A percentile compares a stretch with the other conserved stretches of the same genome.
phyloP scores from a whole-genome alignment of 2,797 vertebrate species.

The Liparis tanakae region DNA sequence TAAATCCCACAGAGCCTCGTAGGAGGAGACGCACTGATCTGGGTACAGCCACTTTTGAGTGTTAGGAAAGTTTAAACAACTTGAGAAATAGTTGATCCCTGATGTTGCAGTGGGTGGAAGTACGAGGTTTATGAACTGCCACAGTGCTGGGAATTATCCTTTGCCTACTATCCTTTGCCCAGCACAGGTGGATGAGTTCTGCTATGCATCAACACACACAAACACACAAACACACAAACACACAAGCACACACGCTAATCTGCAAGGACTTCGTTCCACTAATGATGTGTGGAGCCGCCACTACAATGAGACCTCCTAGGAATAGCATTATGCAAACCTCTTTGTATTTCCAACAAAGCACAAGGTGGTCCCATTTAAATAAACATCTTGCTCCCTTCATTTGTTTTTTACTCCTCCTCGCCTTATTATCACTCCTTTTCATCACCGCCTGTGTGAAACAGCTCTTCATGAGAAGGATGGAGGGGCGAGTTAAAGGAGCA shows the following conservation, averaged over 20 bases:
- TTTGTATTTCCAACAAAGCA: constrained; percentile 70
- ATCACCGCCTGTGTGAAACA: constrained; percentile 44
- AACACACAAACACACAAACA: constrained; percentile 51
- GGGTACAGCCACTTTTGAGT: neutral
- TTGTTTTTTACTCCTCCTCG: constrained; percentile 48
- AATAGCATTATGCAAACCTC: constrained; percentile 59
- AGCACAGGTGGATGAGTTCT: constrained; percentile 58
- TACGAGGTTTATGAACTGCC: constrained; percentile 33
- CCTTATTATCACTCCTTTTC: constrained; percentile 63
- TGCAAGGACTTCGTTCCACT: constrained; percentile 61
- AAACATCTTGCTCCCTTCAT: constrained; percentile 45
- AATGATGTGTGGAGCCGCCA: constrained; percentile 62
- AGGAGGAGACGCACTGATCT: constrained; percentile 33
- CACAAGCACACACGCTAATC: constrained; percentile 52
- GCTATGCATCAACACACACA: constrained; percentile 43
- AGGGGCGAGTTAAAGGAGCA: constrained; percentile 24
- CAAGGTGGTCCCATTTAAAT: constrained; percentile 64
- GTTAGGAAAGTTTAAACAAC: constrained; percentile 35
- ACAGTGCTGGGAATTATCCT: constrained; percentile 41
- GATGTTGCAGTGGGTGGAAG: constrained; percentile 30
- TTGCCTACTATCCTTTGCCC: constrained; percentile 28
- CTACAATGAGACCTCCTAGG: constrained; percentile 52
- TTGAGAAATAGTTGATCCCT: constrained; percentile 36
- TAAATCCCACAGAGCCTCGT: constrained; percentile 24
- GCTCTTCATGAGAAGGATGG: constrained; percentile 18